Conservation (phyloP, 2,113 vertebrate genomes). For the Cariama cristata region DNA sequence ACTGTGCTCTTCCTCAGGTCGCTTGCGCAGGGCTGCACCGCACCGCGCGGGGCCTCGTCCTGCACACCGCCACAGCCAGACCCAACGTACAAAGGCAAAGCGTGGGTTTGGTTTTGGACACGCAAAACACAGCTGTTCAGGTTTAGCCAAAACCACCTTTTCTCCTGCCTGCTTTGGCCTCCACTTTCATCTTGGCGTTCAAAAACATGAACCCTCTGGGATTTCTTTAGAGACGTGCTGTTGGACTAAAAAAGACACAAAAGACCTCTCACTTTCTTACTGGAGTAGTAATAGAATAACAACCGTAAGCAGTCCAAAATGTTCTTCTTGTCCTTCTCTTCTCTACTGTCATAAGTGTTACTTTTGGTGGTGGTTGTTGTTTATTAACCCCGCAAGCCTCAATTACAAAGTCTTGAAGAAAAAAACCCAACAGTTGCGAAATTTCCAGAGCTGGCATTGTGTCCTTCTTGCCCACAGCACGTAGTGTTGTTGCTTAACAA, state of each 20-base stretch:
- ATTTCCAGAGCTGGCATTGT: conserved; percentile 50
- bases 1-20: neutral
- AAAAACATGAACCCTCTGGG: neutral
- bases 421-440: conserved; percentile 29
- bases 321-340: conserved; percentile 16
- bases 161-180: neutral
- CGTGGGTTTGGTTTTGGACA: conserved; percentile 26
- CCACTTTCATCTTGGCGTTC: neutral
- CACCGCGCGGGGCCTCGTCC: fast-evolving
- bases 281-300: conserved; percentile 7
- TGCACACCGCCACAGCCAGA: fast-evolving
- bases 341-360: conserved; percentile 1
- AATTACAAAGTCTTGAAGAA: conserved; percentile 47
- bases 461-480: conserved; percentile 55
- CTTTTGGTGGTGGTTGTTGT: conserved; percentile 36
- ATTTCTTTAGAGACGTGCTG: neutral
- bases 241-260: conserved; percentile 2
- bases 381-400: conserved; percentile 62
- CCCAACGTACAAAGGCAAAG: neutral
- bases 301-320: neutral
- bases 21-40: fast-evolving
- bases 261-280: conserved; percentile 41
- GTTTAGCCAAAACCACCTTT: conserved; percentile 51
- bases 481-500: conserved; percentile 52
- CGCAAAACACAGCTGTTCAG: neutral